Percentiles rank a stretch among this genome's conserved stretches.
phyloP scores from a whole-genome alignment of 2,797 vertebrate species.

The Paratrypauchen microcephalus region DNA sequence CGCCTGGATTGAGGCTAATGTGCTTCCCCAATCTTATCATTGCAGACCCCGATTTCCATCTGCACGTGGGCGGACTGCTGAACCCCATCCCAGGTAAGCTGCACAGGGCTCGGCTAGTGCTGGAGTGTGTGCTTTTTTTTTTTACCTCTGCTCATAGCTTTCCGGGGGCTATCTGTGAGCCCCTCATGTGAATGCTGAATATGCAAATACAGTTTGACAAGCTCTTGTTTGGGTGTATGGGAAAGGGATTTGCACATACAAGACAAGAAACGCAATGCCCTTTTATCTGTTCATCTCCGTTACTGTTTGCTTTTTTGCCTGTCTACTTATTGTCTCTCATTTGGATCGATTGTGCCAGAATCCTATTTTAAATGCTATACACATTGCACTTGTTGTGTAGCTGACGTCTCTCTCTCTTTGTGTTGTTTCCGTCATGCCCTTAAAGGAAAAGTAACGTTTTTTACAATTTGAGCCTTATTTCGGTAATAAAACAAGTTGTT shows the following conservation, averaged over 20 bases:
- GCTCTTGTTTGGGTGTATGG: slow-evolving; percentile 27
- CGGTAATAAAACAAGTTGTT: too few species aligned
- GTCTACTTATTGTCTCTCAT: slow-evolving; percentile 36
- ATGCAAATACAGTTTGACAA: slow-evolving; percentile 42
- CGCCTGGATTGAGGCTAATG: slow-evolving; percentile 58
- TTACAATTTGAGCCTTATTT: too few species aligned
- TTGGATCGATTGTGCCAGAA: slow-evolving; percentile 45
- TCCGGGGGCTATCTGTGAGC: slow-evolving; percentile 55
- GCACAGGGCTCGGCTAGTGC: slow-evolving; percentile 58
- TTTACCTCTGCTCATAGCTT: slow-evolving; percentile 59
- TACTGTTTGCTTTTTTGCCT: slow-evolving; percentile 32
- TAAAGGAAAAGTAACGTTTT: too few species aligned
- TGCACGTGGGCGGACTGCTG: slow-evolving; percentile 96
- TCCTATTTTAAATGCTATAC: slow-evolving; percentile 37
- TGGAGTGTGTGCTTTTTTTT: slow-evolving; percentile 39
- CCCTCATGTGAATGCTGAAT: slow-evolving; percentile 45
- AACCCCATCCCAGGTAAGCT: slow-evolving; percentile 97
- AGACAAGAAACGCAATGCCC: slow-evolving; percentile 20
- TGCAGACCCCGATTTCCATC: slow-evolving; percentile 97
- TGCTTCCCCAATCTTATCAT: slow-evolving; percentile 74
- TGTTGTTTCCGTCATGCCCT: background rate
- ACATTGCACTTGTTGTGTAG: slow-evolving; percentile 27
- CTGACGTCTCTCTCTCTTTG: background rate
- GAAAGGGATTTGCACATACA: slow-evolving; percentile 28
- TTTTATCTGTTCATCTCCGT: slow-evolving; percentile 34